A percentile compares a stretch with the other conserved stretches of the same genome.
phyloP scores from a whole-genome alignment of 2,113 vertebrate genomes.

The Chinchilla lanigera region DNA sequence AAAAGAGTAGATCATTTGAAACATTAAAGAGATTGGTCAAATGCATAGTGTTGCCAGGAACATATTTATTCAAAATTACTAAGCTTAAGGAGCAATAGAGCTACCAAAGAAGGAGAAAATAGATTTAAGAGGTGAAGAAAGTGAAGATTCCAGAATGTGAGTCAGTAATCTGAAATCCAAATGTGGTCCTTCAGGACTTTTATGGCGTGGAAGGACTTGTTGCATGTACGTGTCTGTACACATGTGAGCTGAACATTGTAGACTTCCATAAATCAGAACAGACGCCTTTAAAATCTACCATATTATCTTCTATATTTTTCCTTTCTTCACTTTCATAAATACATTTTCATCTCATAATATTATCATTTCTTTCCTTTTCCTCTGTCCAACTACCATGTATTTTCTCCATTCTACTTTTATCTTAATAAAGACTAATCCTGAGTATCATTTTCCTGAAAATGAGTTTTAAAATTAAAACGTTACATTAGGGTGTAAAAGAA shows the following conservation, averaged over 20 bases:
- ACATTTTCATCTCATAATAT: background rate
- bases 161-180: background rate
- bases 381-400: background rate
- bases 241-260: background rate
- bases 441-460: conserved; percentile 8
- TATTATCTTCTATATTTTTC: background rate
- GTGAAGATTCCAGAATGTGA: background rate
- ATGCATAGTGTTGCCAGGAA: background rate
- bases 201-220: background rate
- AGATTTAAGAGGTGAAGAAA: background rate
- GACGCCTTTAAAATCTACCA: background rate
- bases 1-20: background rate
- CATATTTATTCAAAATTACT: background rate
- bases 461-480: background rate
- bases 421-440: background rate
- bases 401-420: background rate
- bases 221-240: background rate
- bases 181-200: background rate
- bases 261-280: background rate
- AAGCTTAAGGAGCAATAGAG: background rate
- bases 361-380: background rate
- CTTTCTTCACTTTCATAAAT: background rate
- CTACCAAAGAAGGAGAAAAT: background rate
- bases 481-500: background rate
- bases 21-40: background rate